These are phyloP conservation scores for Alosa sapidissima DNA, from an alignment of 2,797 vertebrate genomes.

Conservation along the genomic window DNA sequence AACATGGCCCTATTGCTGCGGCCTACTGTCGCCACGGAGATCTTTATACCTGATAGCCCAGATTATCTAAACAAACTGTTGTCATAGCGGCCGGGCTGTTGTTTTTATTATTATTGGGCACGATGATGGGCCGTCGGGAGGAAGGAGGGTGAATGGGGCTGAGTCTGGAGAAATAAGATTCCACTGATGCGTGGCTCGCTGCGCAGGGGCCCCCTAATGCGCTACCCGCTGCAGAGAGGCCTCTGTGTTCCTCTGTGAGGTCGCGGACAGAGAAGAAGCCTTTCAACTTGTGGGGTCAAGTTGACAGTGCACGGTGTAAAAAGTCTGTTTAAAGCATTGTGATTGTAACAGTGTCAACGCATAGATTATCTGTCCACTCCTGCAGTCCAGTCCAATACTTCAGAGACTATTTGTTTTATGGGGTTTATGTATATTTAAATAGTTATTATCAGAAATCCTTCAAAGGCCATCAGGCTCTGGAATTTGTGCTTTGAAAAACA, in stretches of 20 bases:
- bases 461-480: background rate
- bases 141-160: background rate
- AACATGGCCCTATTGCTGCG: background rate
- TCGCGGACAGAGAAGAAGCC: background rate
- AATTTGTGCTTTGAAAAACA: background rate
- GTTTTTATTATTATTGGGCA: conserved; percentile 15
- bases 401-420: background rate
- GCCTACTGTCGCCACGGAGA: conserved; percentile 17
- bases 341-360: background rate
- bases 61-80: conserved; percentile 22
- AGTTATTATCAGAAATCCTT: background rate
- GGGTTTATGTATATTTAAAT: too few species aligned
- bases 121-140: background rate
- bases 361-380: background rate
- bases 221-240: background rate
- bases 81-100: conserved; percentile 16
- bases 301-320: background rate
- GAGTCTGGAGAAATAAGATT: conserved; percentile 9
- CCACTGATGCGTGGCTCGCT: background rate
- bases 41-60: background rate
- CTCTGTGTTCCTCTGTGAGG: background rate
- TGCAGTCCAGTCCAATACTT: background rate
- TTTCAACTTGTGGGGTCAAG: background rate
- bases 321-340: background rate
- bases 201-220: background rate